Evolutionary conservation across 1,140 invertebrate genomes (phyloP), one percentile per base, ranked within the genome.

Genomic region (Plodia interpunctella): DNA sequence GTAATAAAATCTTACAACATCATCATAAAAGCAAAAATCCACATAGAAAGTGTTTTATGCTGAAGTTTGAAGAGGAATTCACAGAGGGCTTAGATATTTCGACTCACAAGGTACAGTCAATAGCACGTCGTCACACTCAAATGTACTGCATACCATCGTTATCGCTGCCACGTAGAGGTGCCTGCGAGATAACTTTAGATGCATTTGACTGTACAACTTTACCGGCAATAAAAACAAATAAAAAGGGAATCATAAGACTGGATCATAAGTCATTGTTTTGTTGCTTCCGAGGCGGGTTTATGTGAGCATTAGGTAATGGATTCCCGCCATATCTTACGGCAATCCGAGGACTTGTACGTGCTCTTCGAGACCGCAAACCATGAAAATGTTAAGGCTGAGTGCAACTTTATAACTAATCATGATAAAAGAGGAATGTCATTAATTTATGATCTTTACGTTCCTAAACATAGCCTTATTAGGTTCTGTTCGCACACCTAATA

Each of bases 251-350:
- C 72, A 72, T 76, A 71, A 74, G 61, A 65, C 63, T 57, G 66
- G 64, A 72, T 80, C 85, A 80, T 88, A 86, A 82, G 69, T 87
- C 78, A 80, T 79, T 83, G 78, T 83, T 84, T 82, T 76, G 74
- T 79, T 68, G 62, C 70, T 71, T 58, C 60, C 51, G 52, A 57
- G 59, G 55, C 57, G 65, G 57, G 62, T 76, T 85, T 81, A 78
- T 71, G 74, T 68, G 65, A 67, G 63, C 76, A 82, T 81, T 78
- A 76, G 71, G 70, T 81, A 81, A 85, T 87, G 82, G 81, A 80
- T 79, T 78, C 63, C 63, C 63, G 72, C 63, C 55, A 69, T 79
- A 76, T 75, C 73, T 71, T 64, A 68, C 61, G 54, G 59, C 56
- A 65, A 70, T 67, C 57, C 56, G 55, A 38, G 61, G 59, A 57